These are phyloP conservation scores for Nyctibius bracteatus DNA, from an alignment of 2,113 vertebrate genomes.

Conservation along the genomic window DNA sequence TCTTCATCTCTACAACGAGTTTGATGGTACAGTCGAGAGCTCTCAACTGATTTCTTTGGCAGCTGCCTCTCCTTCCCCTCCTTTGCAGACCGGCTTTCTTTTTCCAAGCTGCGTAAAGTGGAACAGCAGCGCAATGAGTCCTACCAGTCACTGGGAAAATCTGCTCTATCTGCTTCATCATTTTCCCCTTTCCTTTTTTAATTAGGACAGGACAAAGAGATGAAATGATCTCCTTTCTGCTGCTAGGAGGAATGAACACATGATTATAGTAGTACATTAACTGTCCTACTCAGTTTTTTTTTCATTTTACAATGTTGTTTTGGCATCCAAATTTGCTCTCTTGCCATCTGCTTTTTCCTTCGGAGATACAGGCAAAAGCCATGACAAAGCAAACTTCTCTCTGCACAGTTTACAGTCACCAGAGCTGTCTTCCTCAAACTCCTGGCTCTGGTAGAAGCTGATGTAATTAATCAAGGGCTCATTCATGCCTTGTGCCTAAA, in stretches of 20 bases:
- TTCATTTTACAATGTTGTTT: not conserved
- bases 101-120: not conserved
- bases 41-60: not conserved
- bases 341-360: not conserved
- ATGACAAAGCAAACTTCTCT: not conserved
- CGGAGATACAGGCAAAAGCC: not conserved
- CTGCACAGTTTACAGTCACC: fast-evolving
- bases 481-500: not conserved
- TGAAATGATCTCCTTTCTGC: not conserved
- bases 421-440: not conserved
- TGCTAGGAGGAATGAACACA: not conserved
- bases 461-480: not conserved
- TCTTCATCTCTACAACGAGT: not conserved
- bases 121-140: not conserved
- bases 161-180: not conserved
- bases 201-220: not conserved
- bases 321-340: not conserved
- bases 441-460: not conserved
- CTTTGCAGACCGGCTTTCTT: not conserved
- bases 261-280: not conserved
- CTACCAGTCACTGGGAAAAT: not conserved
- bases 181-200: not conserved
- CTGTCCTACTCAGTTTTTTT: not conserved
- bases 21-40: not conserved
- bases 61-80: not conserved